phyloP scores from a whole-genome alignment of 2,888 invertebrate genomes.

The Eristalinus aeneus region DNA sequence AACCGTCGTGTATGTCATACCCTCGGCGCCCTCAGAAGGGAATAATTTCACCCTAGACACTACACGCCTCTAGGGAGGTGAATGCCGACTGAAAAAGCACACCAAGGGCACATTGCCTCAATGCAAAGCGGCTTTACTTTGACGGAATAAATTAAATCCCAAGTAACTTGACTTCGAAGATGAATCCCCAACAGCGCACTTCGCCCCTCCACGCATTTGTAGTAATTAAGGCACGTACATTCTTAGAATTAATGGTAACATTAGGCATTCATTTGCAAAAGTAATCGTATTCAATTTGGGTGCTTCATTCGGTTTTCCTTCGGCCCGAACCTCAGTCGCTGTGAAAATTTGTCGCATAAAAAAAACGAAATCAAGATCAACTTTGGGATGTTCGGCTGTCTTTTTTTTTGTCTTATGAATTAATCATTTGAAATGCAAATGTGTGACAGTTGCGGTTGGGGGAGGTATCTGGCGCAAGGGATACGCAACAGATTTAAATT shows the following conservation, averaged over 20 bases:
- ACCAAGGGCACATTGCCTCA: not conserved
- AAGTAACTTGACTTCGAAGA: not conserved
- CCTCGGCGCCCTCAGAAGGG: not conserved
- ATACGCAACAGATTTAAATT: not conserved
- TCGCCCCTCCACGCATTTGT: not conserved
- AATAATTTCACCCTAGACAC: not conserved
- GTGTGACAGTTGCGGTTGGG: not conserved
- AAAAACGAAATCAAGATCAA: not conserved
- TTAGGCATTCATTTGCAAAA: slow-evolving; percentile 5
- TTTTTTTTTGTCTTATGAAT: slow-evolving; percentile 13
- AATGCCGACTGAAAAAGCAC: not conserved
- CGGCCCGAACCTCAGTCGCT: not conserved
- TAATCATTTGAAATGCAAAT: slow-evolving; percentile 28
- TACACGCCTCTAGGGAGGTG: not conserved
- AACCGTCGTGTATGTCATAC: not conserved
- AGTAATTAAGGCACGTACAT: slow-evolving; percentile 14
- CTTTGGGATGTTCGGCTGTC: not conserved
- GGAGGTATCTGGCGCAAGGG: too few relatives aligned
- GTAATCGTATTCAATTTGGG: slow-evolving; percentile 11
- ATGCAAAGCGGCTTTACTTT: not conserved
- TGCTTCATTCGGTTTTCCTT: not conserved
- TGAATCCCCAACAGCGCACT: not conserved
- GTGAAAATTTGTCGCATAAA: slow-evolving; percentile 9
- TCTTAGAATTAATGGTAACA: slow-evolving; percentile 17
- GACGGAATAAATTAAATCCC: not conserved